These are phyloP conservation scores for Pinctada fucata DNA, from an alignment of 2,888 invertebrate species.

Conservation along the genomic window DNA sequence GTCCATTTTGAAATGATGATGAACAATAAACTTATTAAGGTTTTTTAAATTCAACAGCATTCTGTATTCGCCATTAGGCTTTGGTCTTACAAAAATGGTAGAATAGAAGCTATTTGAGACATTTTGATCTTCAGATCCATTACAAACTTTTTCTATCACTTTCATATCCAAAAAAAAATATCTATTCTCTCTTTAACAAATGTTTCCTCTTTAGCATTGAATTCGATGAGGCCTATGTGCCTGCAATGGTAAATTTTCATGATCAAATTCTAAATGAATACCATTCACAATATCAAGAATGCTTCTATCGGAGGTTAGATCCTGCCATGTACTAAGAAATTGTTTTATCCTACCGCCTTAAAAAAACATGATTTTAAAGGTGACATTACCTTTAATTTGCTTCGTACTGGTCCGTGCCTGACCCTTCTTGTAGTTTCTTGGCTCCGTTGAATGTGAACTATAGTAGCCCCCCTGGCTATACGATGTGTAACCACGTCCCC, in stretches of 20 bases:
- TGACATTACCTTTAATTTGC: neutral
- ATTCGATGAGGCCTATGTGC: conserved; percentile 10
- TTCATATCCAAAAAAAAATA: conserved; percentile 35
- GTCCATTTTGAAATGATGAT: conserved; percentile 44
- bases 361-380: neutral
- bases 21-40: conserved; percentile 30
- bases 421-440: neutral
- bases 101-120: conserved; percentile 24
- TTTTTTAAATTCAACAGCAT: conserved; percentile 39
- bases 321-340: conserved; percentile 9
- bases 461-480: neutral
- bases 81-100: conserved; percentile 32
- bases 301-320: conserved; percentile 16
- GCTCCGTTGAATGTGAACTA: neutral
- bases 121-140: neutral
- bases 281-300: conserved; percentile 19
- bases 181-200: conserved; percentile 33
- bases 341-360: conserved; percentile 26
- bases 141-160: conserved; percentile 34
- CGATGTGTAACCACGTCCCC: neutral
- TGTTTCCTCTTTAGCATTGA: conserved; percentile 20
- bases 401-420: neutral
- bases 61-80: conserved; percentile 36
- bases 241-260: conserved; percentile 4
- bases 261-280: conserved; percentile 21